Base-by-base conservation (phyloP, 2,888 invertebrate genomes). In the Tanypteryx hageni region DNA sequence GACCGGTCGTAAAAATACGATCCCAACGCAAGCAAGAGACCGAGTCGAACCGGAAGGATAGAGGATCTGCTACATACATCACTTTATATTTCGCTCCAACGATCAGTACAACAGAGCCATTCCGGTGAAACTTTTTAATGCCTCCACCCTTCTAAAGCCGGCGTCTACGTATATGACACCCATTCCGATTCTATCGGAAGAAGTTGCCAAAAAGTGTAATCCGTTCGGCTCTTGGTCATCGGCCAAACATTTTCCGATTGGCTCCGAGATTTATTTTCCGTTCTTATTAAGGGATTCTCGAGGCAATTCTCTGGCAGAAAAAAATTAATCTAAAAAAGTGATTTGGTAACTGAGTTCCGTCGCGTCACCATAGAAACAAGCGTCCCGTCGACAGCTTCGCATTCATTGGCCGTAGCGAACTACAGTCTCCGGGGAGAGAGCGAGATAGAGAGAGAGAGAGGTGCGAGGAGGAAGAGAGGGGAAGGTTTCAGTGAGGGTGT, bases 401-500 rank as follows among this genome's bases (percentile, higher is more conserved):
- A 64, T 64, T 89, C 89, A 89, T 89, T 89, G 89, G 89, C 89
- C 64, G 89, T 16, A 89, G 89, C 76, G 27, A 76, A 76, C 76
- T 31, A 61, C 44, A 31, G 64, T 44, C 89, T 18, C n/a, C 44
- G 0, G 89, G 64, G 61, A 31, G 89, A n/a, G 58, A 14, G 85
- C n/a, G 58, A 85, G 58, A 58, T 18, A 57, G 13, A 27, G n/a
- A 11, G 18, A 22, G 81, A 81, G 81, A 81, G 27, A 11, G 0
- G 18, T 22, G 85, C 58, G 85, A 58, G 44, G 22, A 57, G 44
- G 56, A n/a, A 31, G 84, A 56, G 57, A n/a, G 57, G n/a, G 57
- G 84, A 57, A 14, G 84, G 56, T 57, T 84, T 61, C 14, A 22
- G 89, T 61, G 44, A 44, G 27, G 27, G 44, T 31, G 61, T 89